Evolutionary conservation across 2,113 vertebrate genomes (phyloP).

Genomic region (Chelonoidis abingdonii): DNA sequence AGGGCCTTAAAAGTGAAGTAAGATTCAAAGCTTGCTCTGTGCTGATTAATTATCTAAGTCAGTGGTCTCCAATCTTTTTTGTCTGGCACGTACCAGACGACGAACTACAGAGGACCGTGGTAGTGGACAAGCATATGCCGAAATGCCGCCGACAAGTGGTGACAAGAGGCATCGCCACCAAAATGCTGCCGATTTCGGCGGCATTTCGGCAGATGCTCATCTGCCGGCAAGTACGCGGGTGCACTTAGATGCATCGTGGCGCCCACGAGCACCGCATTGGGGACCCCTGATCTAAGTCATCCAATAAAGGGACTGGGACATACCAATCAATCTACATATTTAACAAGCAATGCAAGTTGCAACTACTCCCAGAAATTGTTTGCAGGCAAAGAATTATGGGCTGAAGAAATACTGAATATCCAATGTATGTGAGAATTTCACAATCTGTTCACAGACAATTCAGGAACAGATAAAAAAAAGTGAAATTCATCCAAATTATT

Average conservation of each 20-base stretch:
- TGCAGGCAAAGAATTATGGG: not conserved
- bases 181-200: no score
- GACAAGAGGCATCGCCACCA: no score
- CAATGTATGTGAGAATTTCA: not conserved
- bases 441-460: not conserved
- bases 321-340: not conserved
- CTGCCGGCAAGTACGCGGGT: no score
- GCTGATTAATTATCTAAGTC: not conserved
- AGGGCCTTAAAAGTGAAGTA: not conserved
- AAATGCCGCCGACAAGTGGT: no score
- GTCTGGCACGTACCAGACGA: no score
- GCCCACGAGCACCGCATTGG: no score
- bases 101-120: no score
- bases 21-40: not conserved
- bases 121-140: no score
- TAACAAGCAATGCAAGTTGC: not conserved
- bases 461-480: not conserved
- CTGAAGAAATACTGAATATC: not conserved
- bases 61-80: not conserved
- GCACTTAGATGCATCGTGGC: no score
- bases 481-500: not conserved
- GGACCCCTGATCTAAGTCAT: not conserved
- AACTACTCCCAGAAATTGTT: not conserved
- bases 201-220: no score
- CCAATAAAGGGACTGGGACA: not conserved